phyloP scores from a whole-genome alignment of 2,113 vertebrate species.

The Sitta europaea region DNA sequence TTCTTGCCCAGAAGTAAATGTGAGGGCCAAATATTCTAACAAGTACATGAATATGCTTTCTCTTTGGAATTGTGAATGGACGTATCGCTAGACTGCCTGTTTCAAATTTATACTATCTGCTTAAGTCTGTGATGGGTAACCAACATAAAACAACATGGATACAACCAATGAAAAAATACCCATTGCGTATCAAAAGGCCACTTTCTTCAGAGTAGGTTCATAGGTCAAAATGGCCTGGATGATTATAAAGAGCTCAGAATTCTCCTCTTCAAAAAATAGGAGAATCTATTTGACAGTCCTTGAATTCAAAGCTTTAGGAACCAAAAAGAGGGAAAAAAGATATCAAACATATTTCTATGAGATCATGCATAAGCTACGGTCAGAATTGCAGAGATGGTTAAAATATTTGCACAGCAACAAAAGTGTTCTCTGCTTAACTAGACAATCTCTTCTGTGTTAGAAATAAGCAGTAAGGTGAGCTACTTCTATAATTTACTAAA shows the following conservation, averaged over 20 bases:
- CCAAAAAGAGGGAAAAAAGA: neutral
- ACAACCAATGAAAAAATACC: neutral
- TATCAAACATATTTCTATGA: neutral
- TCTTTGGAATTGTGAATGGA: neutral
- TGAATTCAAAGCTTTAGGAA: neutral
- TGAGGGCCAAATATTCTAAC: neutral
- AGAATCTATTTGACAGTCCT: neutral
- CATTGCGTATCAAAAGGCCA: neutral
- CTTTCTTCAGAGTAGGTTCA: neutral
- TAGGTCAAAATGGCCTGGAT: neutral
- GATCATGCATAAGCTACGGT: neutral
- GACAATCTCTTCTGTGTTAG: neutral
- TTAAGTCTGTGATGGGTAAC: neutral
- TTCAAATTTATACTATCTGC: neutral
- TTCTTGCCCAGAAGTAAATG: neutral
- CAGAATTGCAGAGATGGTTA: neutral
- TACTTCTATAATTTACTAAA: neutral
- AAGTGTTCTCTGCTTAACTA: neutral
- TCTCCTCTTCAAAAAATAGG: neutral
- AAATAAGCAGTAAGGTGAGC: neutral
- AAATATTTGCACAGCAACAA: neutral
- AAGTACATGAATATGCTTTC: fast-evolving
- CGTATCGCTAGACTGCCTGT: neutral
- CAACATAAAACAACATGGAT: neutral
- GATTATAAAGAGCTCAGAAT: neutral